phyloP scores from a whole-genome alignment of 2,888 invertebrate species.

The Trachelus iudaicus region DNA sequence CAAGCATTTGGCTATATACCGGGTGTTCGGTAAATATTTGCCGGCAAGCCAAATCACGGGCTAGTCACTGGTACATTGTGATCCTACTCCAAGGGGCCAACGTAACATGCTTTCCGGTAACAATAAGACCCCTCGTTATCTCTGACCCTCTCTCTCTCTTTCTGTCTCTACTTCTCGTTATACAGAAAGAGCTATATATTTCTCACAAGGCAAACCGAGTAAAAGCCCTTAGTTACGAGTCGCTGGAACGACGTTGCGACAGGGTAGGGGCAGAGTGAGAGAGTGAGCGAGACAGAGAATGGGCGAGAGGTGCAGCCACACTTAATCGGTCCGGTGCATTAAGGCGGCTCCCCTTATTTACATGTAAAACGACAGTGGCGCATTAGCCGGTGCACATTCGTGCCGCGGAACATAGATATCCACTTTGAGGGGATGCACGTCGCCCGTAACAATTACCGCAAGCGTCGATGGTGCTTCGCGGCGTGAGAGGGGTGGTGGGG shows the following conservation, averaged over 20 bases:
- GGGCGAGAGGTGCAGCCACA: background rate
- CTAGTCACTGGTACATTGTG: background rate
- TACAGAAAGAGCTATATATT: background rate
- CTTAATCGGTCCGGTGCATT: background rate
- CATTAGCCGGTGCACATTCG: background rate
- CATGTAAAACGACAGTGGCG: background rate
- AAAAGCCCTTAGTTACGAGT: background rate
- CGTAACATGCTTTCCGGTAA: background rate
- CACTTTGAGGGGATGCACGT: constrained; percentile 11
- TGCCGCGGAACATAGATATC: constrained; percentile 16
- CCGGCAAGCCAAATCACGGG: background rate
- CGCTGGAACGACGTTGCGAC: background rate
- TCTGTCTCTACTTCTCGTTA: background rate
- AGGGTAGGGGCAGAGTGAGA: background rate
- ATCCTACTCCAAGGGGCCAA: background rate
- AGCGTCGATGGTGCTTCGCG: background rate
- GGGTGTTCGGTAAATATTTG: background rate
- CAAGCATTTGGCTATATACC: background rate
- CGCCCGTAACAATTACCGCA: constrained; percentile 8
- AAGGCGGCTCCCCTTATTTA: background rate
- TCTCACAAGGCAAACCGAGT: background rate
- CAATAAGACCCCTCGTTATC: background rate
- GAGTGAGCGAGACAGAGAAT: no score
- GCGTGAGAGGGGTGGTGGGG: no score
- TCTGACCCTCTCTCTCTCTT: background rate